Base-by-base conservation (phyloP, 2,888 invertebrate species). In the Acrobeloides nanus region DNA sequence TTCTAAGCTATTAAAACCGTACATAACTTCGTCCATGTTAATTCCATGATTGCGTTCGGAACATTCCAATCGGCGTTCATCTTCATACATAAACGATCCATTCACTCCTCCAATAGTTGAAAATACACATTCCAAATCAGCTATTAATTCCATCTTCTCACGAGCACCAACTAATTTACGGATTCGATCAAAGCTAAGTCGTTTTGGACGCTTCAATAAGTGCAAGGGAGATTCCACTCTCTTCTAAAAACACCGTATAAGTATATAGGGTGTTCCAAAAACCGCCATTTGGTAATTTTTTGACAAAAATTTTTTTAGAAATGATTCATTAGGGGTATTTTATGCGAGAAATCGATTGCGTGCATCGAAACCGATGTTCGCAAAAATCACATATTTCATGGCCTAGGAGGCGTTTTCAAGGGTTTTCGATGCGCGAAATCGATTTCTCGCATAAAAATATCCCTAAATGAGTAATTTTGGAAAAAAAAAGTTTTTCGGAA, bases 71-170 rank as follows among this genome's bases (percentile, higher is more conserved):
- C 55, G 46, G 0, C 59, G 53, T 5, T 62, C 61, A 23, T 65
- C 62, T 2, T 43, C 38, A 46, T 39, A 58, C 1, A 89, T 78
- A 76, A 90, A 93, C 1, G 92, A 92, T 4, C 82, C 86, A 76
- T 92, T 93, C 31, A 90, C 74, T 74, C 89, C 89, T 0, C 87
- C 82, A 48, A 84, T 78, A 61, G 87, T 89, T 53, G 84, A 84
- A 74, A 93, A 89, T 15, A 85, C 84, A 7, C 83, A 84, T 75
- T 89, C 88, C 55, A 92, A 75, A 64, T 84, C 84, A 78, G 82
- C 85, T 24, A 66, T 60, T 12, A 64, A 40, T 7, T 63, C 60
- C 25, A 66, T 12, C 37, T 63, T 64, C 25, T 64, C 61, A n/a
- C 54, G 12, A 12, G 44, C 44, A 2, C 52, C 46, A 3, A 64